Evolutionary conservation across 2,113 vertebrate genomes (phyloP).

Genomic region (Aegithalos caudatus): DNA sequence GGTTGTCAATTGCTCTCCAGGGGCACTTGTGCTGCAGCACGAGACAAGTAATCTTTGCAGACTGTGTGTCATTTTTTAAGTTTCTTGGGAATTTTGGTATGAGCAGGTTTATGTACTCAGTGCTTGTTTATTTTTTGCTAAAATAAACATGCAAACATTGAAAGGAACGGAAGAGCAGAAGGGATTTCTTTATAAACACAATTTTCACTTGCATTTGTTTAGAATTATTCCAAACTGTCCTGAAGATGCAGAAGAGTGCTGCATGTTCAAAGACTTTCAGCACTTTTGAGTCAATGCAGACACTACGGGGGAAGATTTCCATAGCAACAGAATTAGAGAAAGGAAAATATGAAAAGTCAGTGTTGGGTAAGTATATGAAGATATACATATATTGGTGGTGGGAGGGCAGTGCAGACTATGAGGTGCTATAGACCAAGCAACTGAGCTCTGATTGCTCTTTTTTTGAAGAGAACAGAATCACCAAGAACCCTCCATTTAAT

Average conservation of each 20-base stretch:
- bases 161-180: accelerated
- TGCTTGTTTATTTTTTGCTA: background rate
- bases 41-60: background rate
- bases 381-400: background rate
- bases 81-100: background rate
- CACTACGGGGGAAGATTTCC: conserved; percentile 35
- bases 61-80: background rate
- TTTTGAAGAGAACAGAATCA: background rate
- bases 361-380: conserved; percentile 3
- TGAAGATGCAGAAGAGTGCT: background rate
- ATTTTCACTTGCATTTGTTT: background rate
- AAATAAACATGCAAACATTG: background rate
- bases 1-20: background rate
- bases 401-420: background rate
- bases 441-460: background rate
- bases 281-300: conserved; percentile 16
- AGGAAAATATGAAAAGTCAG: conserved; percentile 9
- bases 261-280: background rate
- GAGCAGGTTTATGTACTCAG: background rate
- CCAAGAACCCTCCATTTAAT: background rate
- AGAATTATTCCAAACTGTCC: background rate
- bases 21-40: background rate
- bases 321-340: conserved; percentile 64
- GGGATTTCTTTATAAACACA: background rate
- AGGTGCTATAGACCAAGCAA: background rate